These are phyloP conservation scores for Pissodes strobi DNA, from an alignment of 1,140 invertebrate species.

Conservation along the genomic window DNA sequence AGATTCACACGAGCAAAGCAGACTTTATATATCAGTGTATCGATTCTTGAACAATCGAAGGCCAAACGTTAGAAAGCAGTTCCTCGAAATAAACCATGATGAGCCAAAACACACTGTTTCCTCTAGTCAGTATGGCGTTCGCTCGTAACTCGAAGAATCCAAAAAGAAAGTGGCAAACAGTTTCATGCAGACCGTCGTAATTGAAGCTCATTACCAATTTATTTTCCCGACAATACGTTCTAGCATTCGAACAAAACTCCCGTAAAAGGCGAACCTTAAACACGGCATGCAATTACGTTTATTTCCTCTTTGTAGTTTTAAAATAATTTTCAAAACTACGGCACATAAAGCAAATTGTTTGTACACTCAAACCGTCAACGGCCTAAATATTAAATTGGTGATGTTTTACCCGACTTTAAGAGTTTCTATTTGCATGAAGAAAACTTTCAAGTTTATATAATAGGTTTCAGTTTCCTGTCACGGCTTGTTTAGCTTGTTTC, in stretches of 20 bases:
- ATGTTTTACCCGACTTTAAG: no score
- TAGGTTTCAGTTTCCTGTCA: neutral
- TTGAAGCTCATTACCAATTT: neutral
- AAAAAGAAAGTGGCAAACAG: neutral
- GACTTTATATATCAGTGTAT: no score
- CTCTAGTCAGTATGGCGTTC: no score
- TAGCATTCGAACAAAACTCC: neutral
- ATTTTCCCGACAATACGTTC: neutral
- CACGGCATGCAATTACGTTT: neutral
- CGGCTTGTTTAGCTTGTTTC: no score
- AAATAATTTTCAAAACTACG: slow-evolving; percentile 1
- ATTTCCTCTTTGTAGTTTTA: neutral
- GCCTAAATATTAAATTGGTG: neutral
- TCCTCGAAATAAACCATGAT: no score
- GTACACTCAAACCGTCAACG: neutral
- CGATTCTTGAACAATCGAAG: no score
- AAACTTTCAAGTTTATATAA: neutral
- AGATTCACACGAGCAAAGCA: no score
- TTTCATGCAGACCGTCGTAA: neutral
- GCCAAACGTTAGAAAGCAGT: no score
- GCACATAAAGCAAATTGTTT: neutral
- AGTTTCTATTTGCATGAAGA: neutral
- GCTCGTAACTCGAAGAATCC: no score
- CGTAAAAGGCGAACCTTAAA: neutral
- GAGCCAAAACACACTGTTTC: no score